Percentiles rank a stretch among this genome's conserved stretches.
phyloP scores from a whole-genome alignment of 2,888 invertebrate species.

The Tetranychus truncatus region DNA sequence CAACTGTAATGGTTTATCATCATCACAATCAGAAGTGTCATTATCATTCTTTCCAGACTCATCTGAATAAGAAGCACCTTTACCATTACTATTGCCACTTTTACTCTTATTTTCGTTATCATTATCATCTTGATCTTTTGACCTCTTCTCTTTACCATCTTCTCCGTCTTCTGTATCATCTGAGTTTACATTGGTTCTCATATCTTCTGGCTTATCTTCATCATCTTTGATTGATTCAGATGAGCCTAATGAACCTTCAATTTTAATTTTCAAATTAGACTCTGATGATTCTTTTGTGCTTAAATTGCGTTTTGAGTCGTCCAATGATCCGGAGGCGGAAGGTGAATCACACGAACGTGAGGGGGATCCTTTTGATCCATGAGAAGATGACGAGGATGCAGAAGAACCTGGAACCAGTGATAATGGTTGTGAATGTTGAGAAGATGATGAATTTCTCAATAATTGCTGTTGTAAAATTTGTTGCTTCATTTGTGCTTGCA shows the following conservation, averaged over 20 bases:
- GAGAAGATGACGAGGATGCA: background rate
- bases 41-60: constrained; percentile 1
- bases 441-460: background rate
- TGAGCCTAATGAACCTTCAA: background rate
- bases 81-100: background rate
- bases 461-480: constrained; percentile 7
- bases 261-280: background rate
- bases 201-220: constrained; percentile 6
- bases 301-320: background rate
- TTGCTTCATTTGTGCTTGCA: constrained; percentile 9
- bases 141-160: background rate
- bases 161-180: background rate
- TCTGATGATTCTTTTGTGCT: background rate
- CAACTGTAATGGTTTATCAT: constrained; percentile 4
- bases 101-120: background rate
- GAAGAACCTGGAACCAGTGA: background rate
- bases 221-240: background rate
- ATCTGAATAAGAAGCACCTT: background rate
- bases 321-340: background rate
- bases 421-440: constrained; percentile 2
- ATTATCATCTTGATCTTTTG: background rate
- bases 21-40: background rate
- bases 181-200: background rate
- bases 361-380: background rate
- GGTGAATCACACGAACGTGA: background rate